phyloP scores from a whole-genome alignment of 2,113 vertebrate species.

The Dolichotis patagonum region DNA sequence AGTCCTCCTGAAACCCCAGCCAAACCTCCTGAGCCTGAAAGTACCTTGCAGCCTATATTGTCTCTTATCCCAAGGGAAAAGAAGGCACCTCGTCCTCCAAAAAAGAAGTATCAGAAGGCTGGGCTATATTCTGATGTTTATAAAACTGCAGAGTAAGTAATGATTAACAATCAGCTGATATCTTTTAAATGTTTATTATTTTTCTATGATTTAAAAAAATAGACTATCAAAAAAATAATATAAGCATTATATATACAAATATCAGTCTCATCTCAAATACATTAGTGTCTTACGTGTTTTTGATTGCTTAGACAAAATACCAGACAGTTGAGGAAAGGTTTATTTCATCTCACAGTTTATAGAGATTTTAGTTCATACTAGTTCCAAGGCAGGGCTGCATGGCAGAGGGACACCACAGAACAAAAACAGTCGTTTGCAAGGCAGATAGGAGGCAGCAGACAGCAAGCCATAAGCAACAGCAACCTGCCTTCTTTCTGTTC shows the following conservation, averaged over 20 bases:
- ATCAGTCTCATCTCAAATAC: background rate
- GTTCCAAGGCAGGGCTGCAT: background rate
- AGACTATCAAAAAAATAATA: background rate
- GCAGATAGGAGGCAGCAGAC: background rate
- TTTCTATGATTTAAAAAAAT: conserved; percentile 12
- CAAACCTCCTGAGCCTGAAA: conserved; percentile 82
- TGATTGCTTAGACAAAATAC: background rate
- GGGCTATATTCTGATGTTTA: conserved; percentile 98
- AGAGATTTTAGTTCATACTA: background rate
- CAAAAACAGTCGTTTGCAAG: background rate
- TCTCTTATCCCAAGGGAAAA: conserved; percentile 89
- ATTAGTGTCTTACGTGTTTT: background rate
- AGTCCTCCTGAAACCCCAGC: conserved; percentile 84
- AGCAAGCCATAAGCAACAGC: background rate
- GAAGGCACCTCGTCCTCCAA: conserved; percentile 89
- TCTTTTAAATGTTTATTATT: conserved; percentile 45
- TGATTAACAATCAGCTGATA: background rate
- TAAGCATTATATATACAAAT: background rate
- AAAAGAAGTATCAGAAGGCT: conserved; percentile 97
- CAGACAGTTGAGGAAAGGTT: background rate
- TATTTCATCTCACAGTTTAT: background rate
- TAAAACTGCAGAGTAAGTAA: conserved; percentile 97
- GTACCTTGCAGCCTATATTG: conserved; percentile 83
- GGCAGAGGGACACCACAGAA: background rate
- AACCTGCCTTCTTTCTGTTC: background rate